Percentiles rank a stretch among this genome's conserved stretches.
Evolutionary conservation across 1,140 invertebrate genomes (phyloP).

Genomic region (Drosophila neocordata): DNA sequence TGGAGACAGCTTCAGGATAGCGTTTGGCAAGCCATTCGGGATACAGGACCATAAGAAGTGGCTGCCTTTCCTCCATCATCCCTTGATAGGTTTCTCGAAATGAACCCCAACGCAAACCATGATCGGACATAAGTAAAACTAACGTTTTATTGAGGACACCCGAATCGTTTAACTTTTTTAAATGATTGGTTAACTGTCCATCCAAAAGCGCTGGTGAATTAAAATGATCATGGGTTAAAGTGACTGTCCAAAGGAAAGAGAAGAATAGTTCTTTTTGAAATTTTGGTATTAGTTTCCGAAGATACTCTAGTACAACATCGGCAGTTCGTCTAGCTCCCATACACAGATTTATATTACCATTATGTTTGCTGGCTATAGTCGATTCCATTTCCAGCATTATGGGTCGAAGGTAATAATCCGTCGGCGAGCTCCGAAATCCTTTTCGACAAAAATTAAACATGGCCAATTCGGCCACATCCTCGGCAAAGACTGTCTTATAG

Average conservation of each 20-base stretch:
- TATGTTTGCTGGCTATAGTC: slow-evolving; percentile 56
- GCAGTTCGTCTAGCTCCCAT: slow-evolving; percentile 83
- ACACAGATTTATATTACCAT: slow-evolving; percentile 84
- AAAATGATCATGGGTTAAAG: slow-evolving; percentile 66
- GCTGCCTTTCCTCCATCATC: slow-evolving; percentile 92
- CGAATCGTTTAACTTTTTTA: slow-evolving; percentile 2
- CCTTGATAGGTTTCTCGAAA: slow-evolving; percentile 87
- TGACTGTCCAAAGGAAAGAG: slow-evolving; percentile 35
- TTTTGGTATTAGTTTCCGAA: slow-evolving; percentile 88
- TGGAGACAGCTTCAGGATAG: slow-evolving; percentile 86
- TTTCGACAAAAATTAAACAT: slow-evolving; percentile 90
- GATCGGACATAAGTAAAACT: slow-evolving; percentile 44
- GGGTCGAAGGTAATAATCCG: slow-evolving; percentile 27
- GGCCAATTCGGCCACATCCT: slow-evolving; percentile 89
- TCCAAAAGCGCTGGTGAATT: slow-evolving; percentile 38
- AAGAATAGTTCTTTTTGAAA: slow-evolving; percentile 36
- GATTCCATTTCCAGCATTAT: slow-evolving; percentile 12
- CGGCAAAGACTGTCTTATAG: slow-evolving; percentile 90
- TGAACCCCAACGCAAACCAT: slow-evolving; percentile 28
- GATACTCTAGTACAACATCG: slow-evolving; percentile 80
- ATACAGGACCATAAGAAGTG: slow-evolving; percentile 90
- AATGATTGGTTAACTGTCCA: not conserved
- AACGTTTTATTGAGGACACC: slow-evolving; percentile 40
- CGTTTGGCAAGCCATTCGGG: slow-evolving; percentile 88
- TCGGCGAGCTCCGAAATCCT: slow-evolving; percentile 86